Conservation (phyloP, 2,113 vertebrate species). For the Triplophysa tibetana region DNA sequence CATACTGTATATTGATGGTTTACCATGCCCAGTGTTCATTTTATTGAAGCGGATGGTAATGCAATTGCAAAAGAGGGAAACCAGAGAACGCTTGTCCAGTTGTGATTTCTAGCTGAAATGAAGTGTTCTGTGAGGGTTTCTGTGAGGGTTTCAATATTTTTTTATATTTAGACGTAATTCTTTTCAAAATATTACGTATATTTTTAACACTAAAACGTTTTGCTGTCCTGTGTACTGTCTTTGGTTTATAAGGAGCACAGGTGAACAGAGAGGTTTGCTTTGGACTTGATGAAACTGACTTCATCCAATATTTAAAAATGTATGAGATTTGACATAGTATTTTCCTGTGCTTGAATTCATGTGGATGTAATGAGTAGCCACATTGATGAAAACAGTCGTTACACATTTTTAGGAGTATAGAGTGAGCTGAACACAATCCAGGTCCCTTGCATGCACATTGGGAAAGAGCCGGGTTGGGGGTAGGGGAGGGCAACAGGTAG, state of each 20-base stretch:
- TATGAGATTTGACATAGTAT: neutral
- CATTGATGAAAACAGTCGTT: neutral
- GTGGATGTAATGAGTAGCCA: neutral
- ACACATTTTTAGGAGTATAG: constrained; percentile 10
- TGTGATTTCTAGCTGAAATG: neutral
- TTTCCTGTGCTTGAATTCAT: no score
- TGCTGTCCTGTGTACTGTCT: neutral
- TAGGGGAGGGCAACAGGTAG: constrained; percentile 1
- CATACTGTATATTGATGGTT: constrained; percentile 37
- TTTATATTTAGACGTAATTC: no score
- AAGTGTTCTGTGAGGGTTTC: neutral
- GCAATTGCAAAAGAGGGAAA: neutral
- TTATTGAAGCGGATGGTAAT: constrained; percentile 1
- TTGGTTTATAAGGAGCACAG: neutral
- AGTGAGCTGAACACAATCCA: neutral
- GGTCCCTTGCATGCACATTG: neutral
- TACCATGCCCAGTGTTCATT: constrained; percentile 28
- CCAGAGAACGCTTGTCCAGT: no score
- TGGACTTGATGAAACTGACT: constrained; percentile 9
- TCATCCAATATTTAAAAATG: neutral
- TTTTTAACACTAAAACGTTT: constrained; percentile 28
- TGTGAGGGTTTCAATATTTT: no score
- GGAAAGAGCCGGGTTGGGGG: neutral
- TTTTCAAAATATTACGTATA: constrained; percentile 6
- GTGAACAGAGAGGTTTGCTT: constrained; percentile 5